These are phyloP conservation scores for Agrotis puta DNA, from an alignment of 2,888 invertebrate genomes.

Conservation along the genomic window DNA sequence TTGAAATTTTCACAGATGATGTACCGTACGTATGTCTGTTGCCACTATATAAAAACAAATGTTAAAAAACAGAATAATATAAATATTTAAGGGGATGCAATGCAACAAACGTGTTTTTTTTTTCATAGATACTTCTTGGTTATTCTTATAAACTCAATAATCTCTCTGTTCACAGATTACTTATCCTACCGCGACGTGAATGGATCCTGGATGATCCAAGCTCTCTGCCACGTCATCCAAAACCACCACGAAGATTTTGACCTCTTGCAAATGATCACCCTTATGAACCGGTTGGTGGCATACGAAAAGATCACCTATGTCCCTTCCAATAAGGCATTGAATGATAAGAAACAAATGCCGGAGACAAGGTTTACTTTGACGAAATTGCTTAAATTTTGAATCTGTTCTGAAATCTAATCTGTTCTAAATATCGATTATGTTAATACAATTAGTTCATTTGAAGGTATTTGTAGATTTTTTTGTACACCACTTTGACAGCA, in stretches of 20 bases:
- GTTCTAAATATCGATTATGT: constrained; percentile 12
- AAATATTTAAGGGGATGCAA: too few relatives aligned
- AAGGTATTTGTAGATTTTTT: not conserved
- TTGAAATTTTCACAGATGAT: too few relatives aligned
- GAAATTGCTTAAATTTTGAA: constrained; percentile 67
- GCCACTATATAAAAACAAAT: too few relatives aligned
- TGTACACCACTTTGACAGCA: not conserved
- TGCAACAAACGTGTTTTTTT: too few relatives aligned
- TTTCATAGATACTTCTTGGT: too few relatives aligned
- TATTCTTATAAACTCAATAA: not conserved
- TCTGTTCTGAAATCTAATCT: constrained; percentile 5
- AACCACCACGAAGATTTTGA: constrained; percentile 70
- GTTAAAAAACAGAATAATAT: too few relatives aligned
- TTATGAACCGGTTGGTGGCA: constrained; percentile 75
- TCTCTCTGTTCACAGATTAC: constrained; percentile 71
- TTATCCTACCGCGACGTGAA: constrained; percentile 74
- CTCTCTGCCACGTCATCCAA: constrained; percentile 76
- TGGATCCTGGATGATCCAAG: constrained; percentile 83
- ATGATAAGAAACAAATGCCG: constrained; percentile 81
- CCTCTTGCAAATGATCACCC: constrained; percentile 77
- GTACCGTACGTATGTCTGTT: too few relatives aligned
- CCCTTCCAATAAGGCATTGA: constrained; percentile 58
- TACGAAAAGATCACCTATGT: constrained; percentile 72
- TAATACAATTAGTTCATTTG: not conserved
- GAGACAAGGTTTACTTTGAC: constrained; percentile 81